Evolutionary conservation across 1,140 invertebrate genomes (phyloP).

Genomic region (Macrobrachium nipponense): DNA sequence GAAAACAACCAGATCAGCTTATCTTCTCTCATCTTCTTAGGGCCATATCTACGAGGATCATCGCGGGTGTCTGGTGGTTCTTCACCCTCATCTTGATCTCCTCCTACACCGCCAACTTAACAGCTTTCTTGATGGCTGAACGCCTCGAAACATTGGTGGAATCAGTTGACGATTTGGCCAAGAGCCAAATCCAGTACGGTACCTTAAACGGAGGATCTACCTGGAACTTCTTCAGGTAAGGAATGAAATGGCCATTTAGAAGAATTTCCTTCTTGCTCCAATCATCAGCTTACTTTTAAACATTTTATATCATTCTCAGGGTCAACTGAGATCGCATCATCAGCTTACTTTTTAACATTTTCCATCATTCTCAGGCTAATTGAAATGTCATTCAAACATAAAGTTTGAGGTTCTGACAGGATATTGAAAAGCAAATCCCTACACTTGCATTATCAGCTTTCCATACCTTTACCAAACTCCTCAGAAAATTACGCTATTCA

Average conservation of each 20-base stretch:
- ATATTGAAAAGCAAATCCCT: too few relatives aligned
- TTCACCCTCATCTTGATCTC: conserved; percentile 84
- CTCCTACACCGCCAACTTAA: conserved; percentile 98
- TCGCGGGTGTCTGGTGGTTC: conserved; percentile 74
- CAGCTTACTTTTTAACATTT: too few relatives aligned
- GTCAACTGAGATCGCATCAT: too few relatives aligned
- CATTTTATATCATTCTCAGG: too few relatives aligned
- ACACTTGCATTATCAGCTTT: too few relatives aligned
- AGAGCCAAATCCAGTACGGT: conserved; percentile 74
- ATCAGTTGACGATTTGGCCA: conserved; percentile 74
- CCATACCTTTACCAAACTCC: too few relatives aligned
- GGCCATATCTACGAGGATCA: conserved; percentile 71
- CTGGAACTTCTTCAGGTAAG: conserved; percentile 69
- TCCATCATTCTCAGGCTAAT: too few relatives aligned
- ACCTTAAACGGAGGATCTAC: conserved; percentile 72
- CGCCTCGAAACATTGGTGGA: conserved; percentile 95
- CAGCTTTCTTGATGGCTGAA: conserved; percentile 95
- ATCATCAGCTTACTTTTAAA: too few relatives aligned
- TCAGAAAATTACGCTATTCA: too few relatives aligned
- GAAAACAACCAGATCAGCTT: not conserved
- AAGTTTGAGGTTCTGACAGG: too few relatives aligned
- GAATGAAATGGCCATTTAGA: not conserved
- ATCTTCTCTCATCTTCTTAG: conserved; percentile 65
- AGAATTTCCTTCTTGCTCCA: not conserved
- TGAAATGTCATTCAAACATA: too few relatives aligned